Evolutionary conservation across 2,797 vertebrate species (phyloP), one percentile per base, ranked within the genome.

Genomic region (Lagodon rhomboides): DNA sequence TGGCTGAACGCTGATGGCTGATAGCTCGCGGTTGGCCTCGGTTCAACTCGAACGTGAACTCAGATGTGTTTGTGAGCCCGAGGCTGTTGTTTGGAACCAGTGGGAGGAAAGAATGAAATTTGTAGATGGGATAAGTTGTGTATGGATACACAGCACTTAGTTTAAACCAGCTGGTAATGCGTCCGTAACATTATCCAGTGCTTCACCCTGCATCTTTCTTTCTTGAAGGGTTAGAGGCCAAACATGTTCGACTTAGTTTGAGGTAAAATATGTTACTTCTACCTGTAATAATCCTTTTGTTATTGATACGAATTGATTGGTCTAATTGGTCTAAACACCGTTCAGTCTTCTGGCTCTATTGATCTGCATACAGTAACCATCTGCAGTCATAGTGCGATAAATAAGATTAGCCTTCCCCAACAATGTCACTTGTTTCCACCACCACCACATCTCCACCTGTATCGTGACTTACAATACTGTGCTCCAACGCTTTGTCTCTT

Each of bases 1-100:
- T n/a, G 55, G 51, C 82, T 74, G 68, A 68, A 50, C 62, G 55
- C 72, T 67, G 75, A 75, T 79, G 64, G 75, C 46, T 75, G 54
- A 64, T 73, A 41, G 59, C 68, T 47, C 56, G 47, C 30, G 44
- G 63, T 88, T 80, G 74, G 76, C 73, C 51, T 69, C 22, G 10
- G 16, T 55, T 68, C 43, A 77, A 12, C 69, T 79, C 74, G 59
- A 68, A 62, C 75, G 77, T 62, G 30, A 72, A 80, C 75, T 66
- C 60, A 61, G 49, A 81, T 77, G 59, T 77, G 53, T 65, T 30
- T 58, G 20, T 50, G 30, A 64, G 67, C 68, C 79, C 5, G 17
- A 66, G 68, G 67, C 71, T 80, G 51, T 63, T 75, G 66, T 73
- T 72, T 62, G 46, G 63, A 73, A 64, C 11, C 11, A 0, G 3